Evolutionary conservation across 2,888 invertebrate species (phyloP).

Genomic region (Piscicola geometra): DNA sequence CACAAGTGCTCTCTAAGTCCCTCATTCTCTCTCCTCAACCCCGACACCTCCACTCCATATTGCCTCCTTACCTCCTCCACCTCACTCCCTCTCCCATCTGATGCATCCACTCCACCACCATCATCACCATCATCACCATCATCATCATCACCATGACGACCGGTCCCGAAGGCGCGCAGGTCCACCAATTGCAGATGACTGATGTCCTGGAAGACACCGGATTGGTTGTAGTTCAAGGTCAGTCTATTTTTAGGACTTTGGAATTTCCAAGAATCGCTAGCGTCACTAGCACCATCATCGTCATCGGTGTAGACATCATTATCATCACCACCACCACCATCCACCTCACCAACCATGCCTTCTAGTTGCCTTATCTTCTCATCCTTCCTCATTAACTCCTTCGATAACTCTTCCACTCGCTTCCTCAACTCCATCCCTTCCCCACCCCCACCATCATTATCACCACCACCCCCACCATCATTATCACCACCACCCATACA

Average conservation of each 20-base stretch:
- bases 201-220: conserved; percentile 19
- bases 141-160: background rate
- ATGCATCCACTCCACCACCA: background rate
- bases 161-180: background rate
- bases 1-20: conserved; percentile 17
- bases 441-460: too few relatives aligned
- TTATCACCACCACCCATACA: too few relatives aligned
- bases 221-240: background rate
- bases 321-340: too few relatives aligned
- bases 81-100: background rate
- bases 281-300: conserved; percentile 3
- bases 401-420: too few relatives aligned
- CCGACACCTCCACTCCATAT: background rate
- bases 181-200: conserved; percentile 16
- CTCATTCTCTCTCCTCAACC: conserved; percentile 24
- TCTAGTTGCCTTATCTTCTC: too few relatives aligned
- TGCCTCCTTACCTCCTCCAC: conserved; percentile 14
- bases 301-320: background rate
- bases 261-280: background rate
- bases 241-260: background rate
- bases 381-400: too few relatives aligned
- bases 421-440: too few relatives aligned
- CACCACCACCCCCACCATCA: too few relatives aligned
- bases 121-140: background rate
- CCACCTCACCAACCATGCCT: too few relatives aligned